Conservation (phyloP, 2,113 vertebrate species). For the Cyprinodon brontotheroides region DNA sequence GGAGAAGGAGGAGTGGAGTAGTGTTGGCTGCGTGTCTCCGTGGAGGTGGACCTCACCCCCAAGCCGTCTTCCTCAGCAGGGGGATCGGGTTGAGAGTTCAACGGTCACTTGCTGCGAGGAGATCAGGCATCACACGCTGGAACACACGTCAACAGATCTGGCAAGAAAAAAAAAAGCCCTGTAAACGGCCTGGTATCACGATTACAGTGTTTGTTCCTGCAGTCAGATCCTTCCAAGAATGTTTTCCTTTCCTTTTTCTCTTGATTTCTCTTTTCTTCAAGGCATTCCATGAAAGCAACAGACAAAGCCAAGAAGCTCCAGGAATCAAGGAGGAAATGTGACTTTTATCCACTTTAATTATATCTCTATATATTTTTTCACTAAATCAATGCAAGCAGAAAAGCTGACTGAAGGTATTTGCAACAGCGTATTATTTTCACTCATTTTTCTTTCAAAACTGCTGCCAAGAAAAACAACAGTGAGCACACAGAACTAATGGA, state of each 20-base stretch:
- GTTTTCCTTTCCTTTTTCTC: neutral
- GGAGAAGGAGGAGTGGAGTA: constrained; percentile 32
- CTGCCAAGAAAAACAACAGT: constrained; percentile 36
- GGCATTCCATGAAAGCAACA: neutral
- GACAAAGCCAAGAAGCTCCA: neutral
- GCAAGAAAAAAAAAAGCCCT: constrained; percentile 9
- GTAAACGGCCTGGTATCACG: neutral
- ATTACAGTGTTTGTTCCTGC: neutral
- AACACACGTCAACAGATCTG: constrained; percentile 1
- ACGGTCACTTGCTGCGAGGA: constrained; percentile 70
- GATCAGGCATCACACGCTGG: constrained; percentile 41
- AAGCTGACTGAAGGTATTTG: neutral
- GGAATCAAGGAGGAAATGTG: constrained; percentile 1
- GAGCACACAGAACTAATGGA: constrained; percentile 27
- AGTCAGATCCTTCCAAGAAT: neutral
- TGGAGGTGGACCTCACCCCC: constrained; percentile 82
- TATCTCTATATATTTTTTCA: neutral
- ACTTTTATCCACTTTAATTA: neutral
- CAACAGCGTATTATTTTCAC: constrained; percentile 12
- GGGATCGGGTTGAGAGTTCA: constrained; percentile 67
- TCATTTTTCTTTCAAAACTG: constrained; percentile 6
- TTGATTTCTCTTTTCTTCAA: neutral
- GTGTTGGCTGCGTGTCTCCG: constrained; percentile 64
- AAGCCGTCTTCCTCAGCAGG: constrained; percentile 59
- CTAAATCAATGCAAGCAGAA: neutral